Percentiles rank a stretch among this genome's conserved stretches.
Conservation (phyloP, 2,888 invertebrate species). For the Philhelius pedissequus region DNA sequence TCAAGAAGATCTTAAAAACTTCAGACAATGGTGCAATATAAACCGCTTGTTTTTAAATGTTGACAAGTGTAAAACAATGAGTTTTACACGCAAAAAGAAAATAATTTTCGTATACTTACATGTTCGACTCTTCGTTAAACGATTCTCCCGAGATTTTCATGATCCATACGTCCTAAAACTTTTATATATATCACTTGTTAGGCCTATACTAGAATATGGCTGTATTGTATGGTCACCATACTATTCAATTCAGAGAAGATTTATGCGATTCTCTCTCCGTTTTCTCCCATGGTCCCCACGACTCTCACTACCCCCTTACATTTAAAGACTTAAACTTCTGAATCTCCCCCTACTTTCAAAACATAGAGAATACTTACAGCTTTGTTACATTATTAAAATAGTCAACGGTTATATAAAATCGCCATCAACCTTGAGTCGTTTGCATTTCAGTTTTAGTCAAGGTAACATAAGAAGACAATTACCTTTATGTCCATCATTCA, state of each 20-base stretch:
- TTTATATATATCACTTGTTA: too few species aligned
- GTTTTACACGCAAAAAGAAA: too few species aligned
- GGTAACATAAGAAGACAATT: background rate
- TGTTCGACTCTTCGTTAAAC: background rate
- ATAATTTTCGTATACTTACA: background rate
- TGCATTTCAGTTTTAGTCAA: background rate
- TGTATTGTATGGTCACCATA: too few species aligned
- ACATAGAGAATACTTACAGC: background rate
- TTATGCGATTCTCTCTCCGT: background rate
- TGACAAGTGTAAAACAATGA: too few species aligned
- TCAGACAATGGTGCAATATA: too few species aligned
- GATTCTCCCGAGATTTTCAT: background rate
- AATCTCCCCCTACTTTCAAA: background rate
- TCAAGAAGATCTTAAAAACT: background rate
- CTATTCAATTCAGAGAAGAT: background rate
- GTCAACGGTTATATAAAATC: background rate
- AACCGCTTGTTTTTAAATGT: too few species aligned
- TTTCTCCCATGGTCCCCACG: background rate
- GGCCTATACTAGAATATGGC: too few species aligned
- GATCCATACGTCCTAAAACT: background rate
- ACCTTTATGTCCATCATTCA: too few species aligned
- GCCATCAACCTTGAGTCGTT: background rate
- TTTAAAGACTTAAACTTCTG: background rate
- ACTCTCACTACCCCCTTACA: background rate
- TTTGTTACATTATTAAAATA: background rate